Evolutionary conservation across 2,113 vertebrate genomes (phyloP).

Genomic region (Melanerpes formicivorus): DNA sequence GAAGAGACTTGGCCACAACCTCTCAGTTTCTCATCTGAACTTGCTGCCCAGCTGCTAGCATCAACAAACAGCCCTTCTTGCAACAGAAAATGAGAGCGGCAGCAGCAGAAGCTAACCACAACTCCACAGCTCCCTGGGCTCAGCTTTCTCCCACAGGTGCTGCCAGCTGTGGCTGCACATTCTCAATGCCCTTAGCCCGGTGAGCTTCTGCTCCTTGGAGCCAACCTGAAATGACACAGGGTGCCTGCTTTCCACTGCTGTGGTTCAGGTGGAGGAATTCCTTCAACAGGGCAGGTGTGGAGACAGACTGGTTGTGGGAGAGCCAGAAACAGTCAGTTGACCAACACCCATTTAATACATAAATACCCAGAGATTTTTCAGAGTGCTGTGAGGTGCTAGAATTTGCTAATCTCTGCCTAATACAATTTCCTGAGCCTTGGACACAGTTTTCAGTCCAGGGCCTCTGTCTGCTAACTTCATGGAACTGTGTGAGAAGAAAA

Average conservation of each 20-base stretch:
- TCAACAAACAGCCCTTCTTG: background rate
- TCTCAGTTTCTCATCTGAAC: background rate
- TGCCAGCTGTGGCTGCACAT: background rate
- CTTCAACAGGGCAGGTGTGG: background rate
- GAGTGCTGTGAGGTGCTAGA: background rate
- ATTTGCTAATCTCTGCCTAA: background rate
- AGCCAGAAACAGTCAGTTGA: background rate
- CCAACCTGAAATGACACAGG: background rate
- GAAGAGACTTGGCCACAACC: background rate
- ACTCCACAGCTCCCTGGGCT: background rate
- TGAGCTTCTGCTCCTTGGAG: background rate
- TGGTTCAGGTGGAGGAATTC: background rate
- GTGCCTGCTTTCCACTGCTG: background rate
- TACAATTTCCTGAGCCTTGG: background rate
- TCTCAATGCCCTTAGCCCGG: background rate
- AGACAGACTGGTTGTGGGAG: background rate
- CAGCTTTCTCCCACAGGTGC: background rate
- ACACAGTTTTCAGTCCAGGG: background rate
- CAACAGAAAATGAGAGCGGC: background rate
- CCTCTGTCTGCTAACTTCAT: background rate
- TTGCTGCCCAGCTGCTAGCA: accelerated
- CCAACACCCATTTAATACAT: background rate
- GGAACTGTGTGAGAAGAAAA: background rate
- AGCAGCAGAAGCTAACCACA: background rate
- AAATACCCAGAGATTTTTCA: background rate